Percentiles rank a stretch among this genome's conserved stretches.
These are phyloP conservation scores for Pelagia noctiluca DNA, from an alignment of 30 jellyfish, hydroid and myxozoan species.

Conservation along the genomic window DNA sequence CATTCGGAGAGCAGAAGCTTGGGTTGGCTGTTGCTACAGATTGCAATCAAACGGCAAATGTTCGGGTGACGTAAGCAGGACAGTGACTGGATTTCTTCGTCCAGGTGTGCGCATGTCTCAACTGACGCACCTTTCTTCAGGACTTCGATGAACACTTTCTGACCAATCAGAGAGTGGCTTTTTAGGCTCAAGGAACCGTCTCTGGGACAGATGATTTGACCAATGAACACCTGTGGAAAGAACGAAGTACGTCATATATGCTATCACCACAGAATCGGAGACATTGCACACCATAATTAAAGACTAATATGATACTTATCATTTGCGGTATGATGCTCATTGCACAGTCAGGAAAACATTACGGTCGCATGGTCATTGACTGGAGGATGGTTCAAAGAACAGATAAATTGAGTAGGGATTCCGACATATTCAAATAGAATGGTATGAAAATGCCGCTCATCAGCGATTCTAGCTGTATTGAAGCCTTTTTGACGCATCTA, in stretches of 20 bases:
- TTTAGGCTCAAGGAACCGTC: conserved; percentile 47
- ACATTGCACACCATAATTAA: too few species aligned
- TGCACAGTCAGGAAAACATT: too few species aligned
- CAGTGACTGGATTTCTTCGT: conserved; percentile 61
- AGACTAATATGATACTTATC: too few species aligned
- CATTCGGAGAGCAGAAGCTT: conserved; percentile 70
- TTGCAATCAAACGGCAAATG: conserved; percentile 74
- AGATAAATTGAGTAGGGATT: too few species aligned
- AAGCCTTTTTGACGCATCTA: too few species aligned
- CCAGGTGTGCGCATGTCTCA: conserved; percentile 58
- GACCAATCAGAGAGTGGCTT: conserved; percentile 59
- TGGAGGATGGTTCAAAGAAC: too few species aligned
- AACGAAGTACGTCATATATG: background rate
- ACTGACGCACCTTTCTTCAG: conserved; percentile 75
- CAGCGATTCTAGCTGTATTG: too few species aligned
- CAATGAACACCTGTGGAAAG: conserved; percentile 60
- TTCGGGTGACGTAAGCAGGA: conserved; percentile 78
- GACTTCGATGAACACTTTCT: conserved; percentile 65
- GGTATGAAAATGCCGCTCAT: too few species aligned
- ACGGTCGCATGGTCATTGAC: too few species aligned
- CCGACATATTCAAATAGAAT: too few species aligned
- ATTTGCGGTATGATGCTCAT: too few species aligned
- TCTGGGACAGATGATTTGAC: conserved; percentile 70
- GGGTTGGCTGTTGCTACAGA: conserved; percentile 69
- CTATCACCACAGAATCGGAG: too few species aligned